Base-by-base conservation (phyloP, 2,888 invertebrate species). In the Pseudococcus longispinus region DNA sequence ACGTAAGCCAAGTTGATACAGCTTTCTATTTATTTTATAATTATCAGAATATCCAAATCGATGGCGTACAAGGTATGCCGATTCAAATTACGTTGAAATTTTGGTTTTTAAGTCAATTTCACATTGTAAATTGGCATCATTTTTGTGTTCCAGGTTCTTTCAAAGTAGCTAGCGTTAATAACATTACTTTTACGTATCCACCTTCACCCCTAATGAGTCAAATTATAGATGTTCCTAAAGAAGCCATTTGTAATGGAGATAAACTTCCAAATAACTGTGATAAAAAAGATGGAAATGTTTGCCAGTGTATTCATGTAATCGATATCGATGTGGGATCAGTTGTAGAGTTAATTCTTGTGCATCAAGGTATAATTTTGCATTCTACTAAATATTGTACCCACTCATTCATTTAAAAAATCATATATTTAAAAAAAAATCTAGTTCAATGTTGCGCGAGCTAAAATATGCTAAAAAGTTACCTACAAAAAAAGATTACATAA, bases 201-300 rank as follows among this genome's bases (percentile, higher is more conserved):
- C 93, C 95, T 1, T 95, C 95, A 0, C 96, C 96, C 0, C 91
- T 96, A 65, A 91, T 96, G 88, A 95, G 95, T 1, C 96, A 96
- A 90, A 92, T 92, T 0, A 90, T 90, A 0, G 94, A 95, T 88
- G 92, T 95, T 23, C 91, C 9, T 91, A 18, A 20, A 11, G 84
- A 87, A 74, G 92, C 83, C 90, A 92, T 89, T 91, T 90, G 90
- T 89, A 44, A 84, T 26, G 84, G 51, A 70, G 26, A 85, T 42
- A 84, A 87, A 87, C 80, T 87, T 84, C 88, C 84, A 32, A 65
- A 37, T 15, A 32, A 44, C 23, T 88, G 88, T 87, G 23, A 86
- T 87, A 83, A 88, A 88, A 42, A 86, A n/a, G 74, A 88, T 60
- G 55, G 87, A 1, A 83, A 89, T 0, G 93, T 91, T 86, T 94